Percentiles rank a stretch among this genome's conserved stretches.
Evolutionary conservation across 2,888 invertebrate species (phyloP).

Genomic region (Lamellibrachia satsuma): DNA sequence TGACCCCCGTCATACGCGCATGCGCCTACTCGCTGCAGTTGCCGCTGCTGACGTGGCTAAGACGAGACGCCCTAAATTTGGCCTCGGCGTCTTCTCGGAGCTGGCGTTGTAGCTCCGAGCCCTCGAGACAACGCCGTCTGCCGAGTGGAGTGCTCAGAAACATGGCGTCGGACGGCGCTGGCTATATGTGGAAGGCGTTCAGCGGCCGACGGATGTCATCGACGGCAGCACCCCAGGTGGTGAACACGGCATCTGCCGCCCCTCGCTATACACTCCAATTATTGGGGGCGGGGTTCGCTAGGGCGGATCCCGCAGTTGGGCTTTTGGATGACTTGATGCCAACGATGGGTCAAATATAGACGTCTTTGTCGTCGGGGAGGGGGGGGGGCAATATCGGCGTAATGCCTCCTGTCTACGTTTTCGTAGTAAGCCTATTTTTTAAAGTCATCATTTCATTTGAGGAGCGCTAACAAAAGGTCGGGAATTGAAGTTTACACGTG

Average conservation of each 20-base stretch:
- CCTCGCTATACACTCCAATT: not conserved
- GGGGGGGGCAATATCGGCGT: not conserved
- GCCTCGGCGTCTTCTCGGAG: not conserved
- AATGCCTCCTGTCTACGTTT: not conserved
- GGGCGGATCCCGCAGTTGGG: not conserved
- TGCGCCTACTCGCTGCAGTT: not conserved
- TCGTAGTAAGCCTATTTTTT: not conserved
- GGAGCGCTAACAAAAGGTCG: too few relatives aligned
- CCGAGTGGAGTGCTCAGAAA: not conserved
- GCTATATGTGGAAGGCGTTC: not conserved
- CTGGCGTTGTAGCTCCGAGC: not conserved
- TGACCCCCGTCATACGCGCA: not conserved
- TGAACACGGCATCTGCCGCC: not conserved
- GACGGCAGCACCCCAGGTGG: not conserved
- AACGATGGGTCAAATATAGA: not conserved
- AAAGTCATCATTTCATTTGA: not conserved
- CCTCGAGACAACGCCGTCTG: not conserved
- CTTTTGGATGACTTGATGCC: not conserved
- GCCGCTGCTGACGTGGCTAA: not conserved
- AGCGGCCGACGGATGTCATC: not conserved
- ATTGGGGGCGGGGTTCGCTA: not conserved
- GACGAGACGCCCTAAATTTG: not conserved
- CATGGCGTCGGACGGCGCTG: conserved; percentile 4
- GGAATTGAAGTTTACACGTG: not conserved
- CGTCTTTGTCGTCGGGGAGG: not conserved